These are phyloP conservation scores for Carpatolechia fugitivella DNA, from an alignment of 2,888 invertebrate genomes.

Conservation along the genomic window DNA sequence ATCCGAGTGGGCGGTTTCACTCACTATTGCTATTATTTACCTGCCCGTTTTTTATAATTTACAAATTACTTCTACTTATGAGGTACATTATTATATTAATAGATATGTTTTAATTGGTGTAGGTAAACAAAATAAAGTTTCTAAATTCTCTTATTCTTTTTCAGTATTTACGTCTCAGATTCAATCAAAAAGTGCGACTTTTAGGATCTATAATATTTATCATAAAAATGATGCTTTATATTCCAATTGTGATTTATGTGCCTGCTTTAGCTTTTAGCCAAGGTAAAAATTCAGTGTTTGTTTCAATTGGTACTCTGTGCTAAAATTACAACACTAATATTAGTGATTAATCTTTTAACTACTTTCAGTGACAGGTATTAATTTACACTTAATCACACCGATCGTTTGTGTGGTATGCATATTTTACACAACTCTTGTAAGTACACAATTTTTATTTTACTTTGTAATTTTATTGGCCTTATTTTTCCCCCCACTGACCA, in stretches of 20 bases:
- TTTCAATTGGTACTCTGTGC: not conserved
- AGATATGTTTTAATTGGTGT: not conserved
- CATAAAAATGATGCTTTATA: slow-evolving; percentile 86
- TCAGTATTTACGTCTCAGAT: slow-evolving; percentile 84
- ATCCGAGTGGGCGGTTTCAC: slow-evolving; percentile 82
- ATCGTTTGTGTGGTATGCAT: slow-evolving; percentile 93
- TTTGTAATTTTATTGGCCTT: slow-evolving; percentile 29
- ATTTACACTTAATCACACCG: slow-evolving; percentile 87
- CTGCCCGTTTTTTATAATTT: slow-evolving; percentile 87
- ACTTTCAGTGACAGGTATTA: slow-evolving; percentile 88
- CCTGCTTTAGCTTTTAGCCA: slow-evolving; percentile 92
- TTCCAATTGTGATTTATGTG: slow-evolving; percentile 92
- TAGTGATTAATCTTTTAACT: slow-evolving; percentile 1
- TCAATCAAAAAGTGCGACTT: slow-evolving; percentile 82
- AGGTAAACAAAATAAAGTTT: no score
- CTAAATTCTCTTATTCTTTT: no score
- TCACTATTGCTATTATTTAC: slow-evolving; percentile 83
- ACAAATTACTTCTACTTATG: slow-evolving; percentile 86
- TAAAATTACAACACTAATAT: not conserved
- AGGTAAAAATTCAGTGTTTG: slow-evolving; percentile 66
- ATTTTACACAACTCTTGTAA: slow-evolving; percentile 93
- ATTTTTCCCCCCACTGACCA: slow-evolving; percentile 33
- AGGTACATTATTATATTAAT: slow-evolving; percentile 66
- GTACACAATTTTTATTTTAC: slow-evolving; percentile 41
- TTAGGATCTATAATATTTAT: slow-evolving; percentile 84